These are phyloP conservation scores for Drosophila robusta DNA, from an alignment of 2,888 invertebrate species.

Conservation along the genomic window DNA sequence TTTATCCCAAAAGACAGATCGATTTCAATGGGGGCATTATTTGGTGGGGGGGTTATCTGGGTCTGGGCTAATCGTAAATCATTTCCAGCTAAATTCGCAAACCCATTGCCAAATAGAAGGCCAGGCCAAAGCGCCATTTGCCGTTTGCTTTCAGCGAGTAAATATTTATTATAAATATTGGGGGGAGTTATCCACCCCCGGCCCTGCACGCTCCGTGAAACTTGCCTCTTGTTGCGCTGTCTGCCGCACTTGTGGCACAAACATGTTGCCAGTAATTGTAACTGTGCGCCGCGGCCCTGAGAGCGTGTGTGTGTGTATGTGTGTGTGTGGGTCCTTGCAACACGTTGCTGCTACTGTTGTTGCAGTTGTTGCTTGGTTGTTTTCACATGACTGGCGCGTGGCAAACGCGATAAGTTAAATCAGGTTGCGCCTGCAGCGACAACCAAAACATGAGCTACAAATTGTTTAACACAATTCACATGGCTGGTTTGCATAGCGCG, in stretches of 20 bases:
- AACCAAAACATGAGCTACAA: conserved; percentile 73
- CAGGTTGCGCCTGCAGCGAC: conserved; percentile 59
- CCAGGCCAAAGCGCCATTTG: conserved; percentile 1
- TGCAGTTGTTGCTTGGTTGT: conserved; percentile 39
- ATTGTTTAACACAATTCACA: conserved; percentile 74
- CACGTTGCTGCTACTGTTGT: conserved; percentile 22
- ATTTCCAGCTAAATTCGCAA: conserved; percentile 40
- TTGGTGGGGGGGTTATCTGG: neutral
- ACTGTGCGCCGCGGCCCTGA: conserved; percentile 10
- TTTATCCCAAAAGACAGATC: neutral
- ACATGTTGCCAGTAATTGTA: conserved; percentile 49
- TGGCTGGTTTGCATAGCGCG: conserved; percentile 14
- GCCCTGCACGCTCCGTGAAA: neutral
- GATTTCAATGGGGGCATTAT: neutral
- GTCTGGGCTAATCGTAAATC: conserved; percentile 21
- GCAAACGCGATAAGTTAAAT: conserved; percentile 73
- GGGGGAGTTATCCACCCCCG: neutral
- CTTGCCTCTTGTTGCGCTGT: conserved; percentile 26
- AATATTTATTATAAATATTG: conserved; percentile 62
- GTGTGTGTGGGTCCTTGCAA: conserved; percentile 23
- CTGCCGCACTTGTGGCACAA: conserved; percentile 46
- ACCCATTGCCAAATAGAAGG: conserved; percentile 24
- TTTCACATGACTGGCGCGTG: conserved; percentile 64
- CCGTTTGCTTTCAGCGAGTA: conserved; percentile 16
- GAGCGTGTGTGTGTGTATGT: conserved; percentile 6